phyloP scores from a whole-genome alignment of 1,140 invertebrate genomes.

The Papilio glaucus region DNA sequence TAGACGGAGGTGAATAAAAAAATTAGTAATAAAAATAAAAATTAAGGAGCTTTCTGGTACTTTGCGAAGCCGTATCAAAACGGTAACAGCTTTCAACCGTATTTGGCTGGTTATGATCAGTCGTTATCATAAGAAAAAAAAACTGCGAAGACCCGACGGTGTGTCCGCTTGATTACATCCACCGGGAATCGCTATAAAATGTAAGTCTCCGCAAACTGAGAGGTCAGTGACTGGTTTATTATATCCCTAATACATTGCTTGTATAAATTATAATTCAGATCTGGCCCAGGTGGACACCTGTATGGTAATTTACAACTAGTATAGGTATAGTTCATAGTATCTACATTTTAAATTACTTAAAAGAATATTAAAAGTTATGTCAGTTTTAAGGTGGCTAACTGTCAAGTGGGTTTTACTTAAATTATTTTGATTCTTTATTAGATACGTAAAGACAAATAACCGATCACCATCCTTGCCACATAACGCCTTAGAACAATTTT shows the following conservation, averaged over 20 bases:
- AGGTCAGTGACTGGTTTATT: slow-evolving; percentile 41
- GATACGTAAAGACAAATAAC: too few relatives aligned
- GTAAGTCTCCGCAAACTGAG: slow-evolving; percentile 22
- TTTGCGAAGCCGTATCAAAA: slow-evolving; percentile 20
- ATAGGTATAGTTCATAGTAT: too few relatives aligned
- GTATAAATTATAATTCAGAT: not conserved
- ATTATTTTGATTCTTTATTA: too few relatives aligned
- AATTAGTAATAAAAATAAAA: slow-evolving; percentile 19
- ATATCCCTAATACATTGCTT: slow-evolving; percentile 11
- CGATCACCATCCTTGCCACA: too few relatives aligned
- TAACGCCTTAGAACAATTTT: too few relatives aligned
- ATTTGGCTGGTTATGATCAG: not conserved
- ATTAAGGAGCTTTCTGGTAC: slow-evolving; percentile 4
- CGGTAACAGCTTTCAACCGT: slow-evolving; percentile 15
- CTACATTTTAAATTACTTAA: too few relatives aligned
- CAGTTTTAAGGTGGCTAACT: too few relatives aligned
- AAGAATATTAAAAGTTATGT: too few relatives aligned
- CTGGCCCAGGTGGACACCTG: too few relatives aligned
- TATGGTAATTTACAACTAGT: too few relatives aligned
- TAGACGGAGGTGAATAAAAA: not conserved
- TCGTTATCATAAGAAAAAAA: slow-evolving; percentile 40
- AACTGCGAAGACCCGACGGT: slow-evolving; percentile 40
- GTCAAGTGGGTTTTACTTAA: too few relatives aligned
- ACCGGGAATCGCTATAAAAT: slow-evolving; percentile 30
- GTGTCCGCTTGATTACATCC: slow-evolving; percentile 40